Evolutionary conservation across 2,113 vertebrate species (phyloP).

Genomic region (Gracilinanus agilis): DNA sequence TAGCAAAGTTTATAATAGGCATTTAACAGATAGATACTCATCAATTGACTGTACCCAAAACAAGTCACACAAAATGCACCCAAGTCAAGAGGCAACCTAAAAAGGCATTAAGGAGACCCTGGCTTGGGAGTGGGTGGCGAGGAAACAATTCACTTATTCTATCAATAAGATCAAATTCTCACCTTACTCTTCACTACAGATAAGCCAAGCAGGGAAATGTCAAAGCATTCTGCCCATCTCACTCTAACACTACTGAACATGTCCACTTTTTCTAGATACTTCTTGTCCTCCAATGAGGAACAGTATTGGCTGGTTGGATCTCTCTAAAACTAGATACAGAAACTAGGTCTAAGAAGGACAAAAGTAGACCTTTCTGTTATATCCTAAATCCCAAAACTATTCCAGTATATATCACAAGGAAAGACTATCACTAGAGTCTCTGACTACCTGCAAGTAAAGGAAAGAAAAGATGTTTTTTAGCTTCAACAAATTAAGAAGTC

Average conservation of each 20-base stretch:
- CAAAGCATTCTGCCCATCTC: background rate
- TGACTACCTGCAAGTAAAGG: background rate
- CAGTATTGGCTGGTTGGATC: rapidly evolving
- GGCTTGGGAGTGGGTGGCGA: background rate
- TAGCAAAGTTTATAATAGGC: background rate
- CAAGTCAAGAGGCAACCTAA: background rate
- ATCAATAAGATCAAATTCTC: background rate
- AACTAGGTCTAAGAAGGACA: background rate
- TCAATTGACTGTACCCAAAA: background rate
- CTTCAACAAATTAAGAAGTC: background rate
- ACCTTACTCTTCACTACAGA: background rate
- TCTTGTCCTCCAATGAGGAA: rapidly evolving
- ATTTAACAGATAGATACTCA: background rate
- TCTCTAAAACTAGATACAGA: background rate
- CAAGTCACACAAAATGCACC: background rate
- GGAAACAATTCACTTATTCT: background rate
- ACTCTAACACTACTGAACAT: background rate
- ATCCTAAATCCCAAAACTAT: background rate
- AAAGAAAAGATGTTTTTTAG: background rate
- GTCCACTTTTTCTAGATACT: background rate
- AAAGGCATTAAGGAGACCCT: background rate
- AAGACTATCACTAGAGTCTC: background rate
- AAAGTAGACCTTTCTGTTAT: background rate
- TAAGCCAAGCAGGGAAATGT: background rate
- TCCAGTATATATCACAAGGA: background rate